Base-by-base conservation (phyloP, 2,888 invertebrate species). In the Galeruca laticollis region DNA sequence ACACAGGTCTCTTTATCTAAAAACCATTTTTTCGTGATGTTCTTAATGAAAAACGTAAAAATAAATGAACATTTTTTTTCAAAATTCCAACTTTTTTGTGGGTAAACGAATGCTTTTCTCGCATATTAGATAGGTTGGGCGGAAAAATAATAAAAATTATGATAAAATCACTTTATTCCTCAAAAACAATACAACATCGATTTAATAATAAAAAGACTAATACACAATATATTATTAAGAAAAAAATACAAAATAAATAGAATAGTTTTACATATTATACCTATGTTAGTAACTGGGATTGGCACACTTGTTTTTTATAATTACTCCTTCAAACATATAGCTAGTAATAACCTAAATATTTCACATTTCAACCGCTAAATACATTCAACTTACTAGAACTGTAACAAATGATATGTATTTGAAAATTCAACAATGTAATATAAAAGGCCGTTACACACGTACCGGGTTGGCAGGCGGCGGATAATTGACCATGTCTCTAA, bases 131-230 rank as follows among this genome's bases (percentile, higher is more conserved):
- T 20, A 40, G 40, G 37, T 21, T 10, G 3, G 18, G 3, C 20
- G 1, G 18, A 49, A 9, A 31, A 47, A 49, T n/a, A 49, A 13
- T 35, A 11, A 61, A 33, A 49, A 5, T 35, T 26, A 18, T 5
- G 33, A 52, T 52, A 62, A 62, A 62, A 18, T 33, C 15, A 62
- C 20, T 62, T 62, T 62, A 62, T 62, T 62, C 2, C 4, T 52
- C 13, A 62, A 62, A 62, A 61, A 52, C 20, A 20, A 35, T 35
- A 37, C 33, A 18, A 62, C 62, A 62, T 62, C 21, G 35, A 62
- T 61, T 15, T 33, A 61, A 49, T 47, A n/a, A 61, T 47, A 49
- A 61, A 6, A 60, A 10, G 59, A 59, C n/a, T 15, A 47, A 61
- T 62, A 62, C 62, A 21, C 18, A 43, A 60, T 13, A 13, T 13